Conservation (phyloP, 1,140 invertebrate genomes). For the Cyclargus thomasi region DNA sequence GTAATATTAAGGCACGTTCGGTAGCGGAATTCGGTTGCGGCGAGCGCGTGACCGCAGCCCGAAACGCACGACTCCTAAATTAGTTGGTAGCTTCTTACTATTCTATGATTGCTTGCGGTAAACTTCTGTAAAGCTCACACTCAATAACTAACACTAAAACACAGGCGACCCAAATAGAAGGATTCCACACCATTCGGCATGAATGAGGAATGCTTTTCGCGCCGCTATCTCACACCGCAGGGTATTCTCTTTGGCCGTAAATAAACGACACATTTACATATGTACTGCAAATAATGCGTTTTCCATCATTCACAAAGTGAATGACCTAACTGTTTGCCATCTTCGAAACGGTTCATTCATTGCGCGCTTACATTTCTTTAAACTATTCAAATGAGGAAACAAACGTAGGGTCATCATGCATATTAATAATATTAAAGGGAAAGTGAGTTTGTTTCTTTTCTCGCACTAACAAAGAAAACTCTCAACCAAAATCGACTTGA, state of each 20-base stretch:
- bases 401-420: no score
- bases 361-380: background rate
- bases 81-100: conserved; percentile 55
- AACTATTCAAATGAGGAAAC: background rate
- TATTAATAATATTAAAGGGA: no score
- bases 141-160: conserved; percentile 49
- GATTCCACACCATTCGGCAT: conserved; percentile 43
- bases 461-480: no score
- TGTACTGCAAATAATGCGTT: conserved; percentile 23
- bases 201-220: conserved; percentile 57
- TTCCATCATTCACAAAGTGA: conserved; percentile 1
- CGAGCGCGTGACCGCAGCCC: conserved; percentile 53
- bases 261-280: conserved; percentile 25
- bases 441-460: no score
- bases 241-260: conserved; percentile 34
- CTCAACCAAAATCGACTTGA: no score
- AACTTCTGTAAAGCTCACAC: conserved; percentile 47
- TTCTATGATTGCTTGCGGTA: conserved; percentile 60
- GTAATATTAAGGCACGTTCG: conserved; percentile 42
- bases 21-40: conserved; percentile 58
- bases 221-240: conserved; percentile 59
- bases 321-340: background rate
- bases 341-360: background rate
- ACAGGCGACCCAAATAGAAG: conserved; percentile 63
- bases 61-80: conserved; percentile 65